Evolutionary conservation across 2,797 vertebrate species (phyloP), one percentile per base, ranked within the genome.

Genomic region (Malacoctenus gilli): DNA sequence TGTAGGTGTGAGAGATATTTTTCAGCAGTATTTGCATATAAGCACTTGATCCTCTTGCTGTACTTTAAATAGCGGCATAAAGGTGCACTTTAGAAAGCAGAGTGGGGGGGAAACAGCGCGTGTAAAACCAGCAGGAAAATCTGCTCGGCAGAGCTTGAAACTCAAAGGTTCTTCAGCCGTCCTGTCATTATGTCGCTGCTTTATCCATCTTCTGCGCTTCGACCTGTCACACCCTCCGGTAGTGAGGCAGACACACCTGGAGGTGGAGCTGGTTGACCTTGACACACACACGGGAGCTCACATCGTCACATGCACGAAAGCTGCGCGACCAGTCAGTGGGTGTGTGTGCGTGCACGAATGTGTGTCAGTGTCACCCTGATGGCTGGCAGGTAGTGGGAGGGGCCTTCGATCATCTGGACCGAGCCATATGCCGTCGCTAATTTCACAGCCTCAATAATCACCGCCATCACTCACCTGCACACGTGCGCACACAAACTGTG

Each of bases 401-500:
- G 57, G 68, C 56, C 9, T 36, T 89, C 69, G 78, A 82, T 89
- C 80, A 80, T 85, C 68, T 81, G 79, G 68, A 60, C 73, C 54
- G 59, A 82, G 77, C 89, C 89, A 89, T 91, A 90, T 90, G 87
- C 79, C 87, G 66, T 61, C 50, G 59, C 68, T 86, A 89, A 88
- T 89, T 89, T 82, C 70, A 72, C 83, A 70, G 82, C 83, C 63
- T 80, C 75, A 80, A 72, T 90, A 89, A 88, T 86, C 75, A 68
- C 71, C 68, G 14, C 78, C 77, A 88, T 91, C 75, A 86, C 68
- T 90, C 89, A 88, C 86, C 63, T 69, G 46, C 50, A 67, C 41
- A 42, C 48, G 40, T 61, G 58, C 59, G 63, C 42, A 47, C 37
- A 38, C 22, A 41, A 43, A 47, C 32, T 2, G 38, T 41, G 43